phyloP scores from a whole-genome alignment of 1,140 invertebrate genomes.

The Zaprionus africanus region DNA sequence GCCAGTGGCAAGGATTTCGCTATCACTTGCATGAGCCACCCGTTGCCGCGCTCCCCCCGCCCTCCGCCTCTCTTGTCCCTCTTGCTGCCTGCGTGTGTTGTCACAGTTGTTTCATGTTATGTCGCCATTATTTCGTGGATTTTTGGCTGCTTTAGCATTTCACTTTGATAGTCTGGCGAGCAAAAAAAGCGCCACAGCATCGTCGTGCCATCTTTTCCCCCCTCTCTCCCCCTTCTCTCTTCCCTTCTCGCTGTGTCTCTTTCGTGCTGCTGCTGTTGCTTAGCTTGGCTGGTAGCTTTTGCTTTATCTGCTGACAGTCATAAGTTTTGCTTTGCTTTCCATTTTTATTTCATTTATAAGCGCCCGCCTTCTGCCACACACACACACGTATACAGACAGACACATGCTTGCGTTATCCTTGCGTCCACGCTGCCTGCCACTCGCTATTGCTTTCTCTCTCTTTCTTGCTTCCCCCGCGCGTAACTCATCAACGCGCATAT shows the following conservation, averaged over 20 bases:
- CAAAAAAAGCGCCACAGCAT: slow-evolving; percentile 21
- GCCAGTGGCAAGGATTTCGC: slow-evolving; percentile 72
- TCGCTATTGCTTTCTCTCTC: neutral
- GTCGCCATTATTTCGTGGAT: slow-evolving; percentile 82
- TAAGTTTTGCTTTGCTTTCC: slow-evolving; percentile 82
- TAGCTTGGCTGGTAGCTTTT: slow-evolving; percentile 67
- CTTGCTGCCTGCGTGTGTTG: slow-evolving; percentile 32
- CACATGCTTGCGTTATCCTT: slow-evolving; percentile 29
- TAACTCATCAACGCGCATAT: slow-evolving; percentile 82
- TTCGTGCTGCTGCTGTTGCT: slow-evolving; percentile 15
- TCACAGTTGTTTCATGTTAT: slow-evolving; percentile 82
- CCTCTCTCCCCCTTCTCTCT: neutral
- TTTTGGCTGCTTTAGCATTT: slow-evolving; percentile 83
- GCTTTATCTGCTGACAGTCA: slow-evolving; percentile 81
- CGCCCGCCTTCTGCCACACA: slow-evolving; percentile 14
- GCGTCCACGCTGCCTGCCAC: slow-evolving; percentile 9
- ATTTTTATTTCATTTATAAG: slow-evolving; percentile 77
- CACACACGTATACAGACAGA: neutral
- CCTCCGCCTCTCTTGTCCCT: neutral
- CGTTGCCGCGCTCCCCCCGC: neutral
- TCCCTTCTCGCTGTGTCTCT: neutral
- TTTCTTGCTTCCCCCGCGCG: slow-evolving; percentile 12
- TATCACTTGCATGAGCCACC: slow-evolving; percentile 60
- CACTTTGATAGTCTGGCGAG: slow-evolving; percentile 74
- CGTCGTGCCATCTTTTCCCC: neutral